A percentile compares a stretch with the other conserved stretches of the same genome.
Conservation (phyloP, 2,888 invertebrate species). For the Chrysolina americana region DNA sequence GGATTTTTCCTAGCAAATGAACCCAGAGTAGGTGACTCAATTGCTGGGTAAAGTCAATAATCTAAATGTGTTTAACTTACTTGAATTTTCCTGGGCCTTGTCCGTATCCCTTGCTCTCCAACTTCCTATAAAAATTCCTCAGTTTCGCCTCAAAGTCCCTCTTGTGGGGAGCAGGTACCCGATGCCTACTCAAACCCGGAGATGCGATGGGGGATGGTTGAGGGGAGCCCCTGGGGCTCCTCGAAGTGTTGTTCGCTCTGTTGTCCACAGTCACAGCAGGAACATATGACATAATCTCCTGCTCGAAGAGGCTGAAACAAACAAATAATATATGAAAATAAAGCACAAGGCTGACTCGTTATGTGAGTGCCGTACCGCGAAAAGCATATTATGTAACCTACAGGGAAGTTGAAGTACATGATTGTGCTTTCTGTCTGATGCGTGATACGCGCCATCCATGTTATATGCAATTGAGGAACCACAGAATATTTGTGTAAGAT, state of each 20-base stretch:
- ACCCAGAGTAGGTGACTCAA: background rate
- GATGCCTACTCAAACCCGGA: slow-evolving; percentile 82
- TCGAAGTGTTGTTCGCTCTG: slow-evolving; percentile 58
- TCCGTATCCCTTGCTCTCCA: slow-evolving; percentile 97
- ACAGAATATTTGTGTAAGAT: too few relatives aligned
- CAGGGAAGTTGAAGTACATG: too few relatives aligned
- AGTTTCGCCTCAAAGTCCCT: slow-evolving; percentile 96
- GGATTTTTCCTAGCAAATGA: background rate
- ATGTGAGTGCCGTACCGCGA: too few relatives aligned
- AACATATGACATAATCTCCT: slow-evolving; percentile 98
- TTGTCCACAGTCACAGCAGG: slow-evolving; percentile 75
- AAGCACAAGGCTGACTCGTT: too few relatives aligned
- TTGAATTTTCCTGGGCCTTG: slow-evolving; percentile 97
- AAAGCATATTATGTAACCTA: too few relatives aligned
- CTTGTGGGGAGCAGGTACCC: slow-evolving; percentile 92
- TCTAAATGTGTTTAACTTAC: slow-evolving; percentile 72
- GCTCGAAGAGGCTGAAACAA: slow-evolving; percentile 91
- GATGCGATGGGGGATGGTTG: slow-evolving; percentile 85
- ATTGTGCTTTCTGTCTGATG: too few relatives aligned
- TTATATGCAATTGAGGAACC: too few relatives aligned
- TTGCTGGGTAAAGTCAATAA: background rate
- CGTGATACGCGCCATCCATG: too few relatives aligned
- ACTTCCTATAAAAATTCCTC: slow-evolving; percentile 92
- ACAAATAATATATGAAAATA: slow-evolving; percentile 10
- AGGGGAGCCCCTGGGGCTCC: slow-evolving; percentile 75